phyloP scores from a whole-genome alignment of 2,888 invertebrate genomes.

The Cataglyphis rosenhaueri region DNA sequence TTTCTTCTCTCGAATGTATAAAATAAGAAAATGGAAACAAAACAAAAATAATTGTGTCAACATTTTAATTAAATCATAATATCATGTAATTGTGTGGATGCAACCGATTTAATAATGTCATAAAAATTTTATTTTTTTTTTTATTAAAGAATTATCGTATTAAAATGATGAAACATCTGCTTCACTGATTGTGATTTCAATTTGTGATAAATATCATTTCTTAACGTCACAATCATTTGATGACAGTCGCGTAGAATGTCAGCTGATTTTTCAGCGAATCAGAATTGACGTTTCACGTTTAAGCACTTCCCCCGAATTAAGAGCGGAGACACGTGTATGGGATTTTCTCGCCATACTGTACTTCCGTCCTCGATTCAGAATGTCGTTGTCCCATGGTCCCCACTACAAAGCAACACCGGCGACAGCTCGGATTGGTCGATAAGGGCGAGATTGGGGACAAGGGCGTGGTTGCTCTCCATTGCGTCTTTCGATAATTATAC shows the following conservation, averaged over 20 bases:
- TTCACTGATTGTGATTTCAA: background rate
- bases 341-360: conserved; percentile 65
- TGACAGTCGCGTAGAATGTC: conserved; percentile 16
- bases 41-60: background rate
- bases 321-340: conserved; percentile 57
- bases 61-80: background rate
- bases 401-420: conserved; percentile 75
- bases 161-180: background rate
- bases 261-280: conserved; percentile 32
- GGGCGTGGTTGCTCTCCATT: conserved; percentile 85
- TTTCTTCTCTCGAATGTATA: too few relatives aligned
- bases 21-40: too few relatives aligned
- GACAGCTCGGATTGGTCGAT: conserved; percentile 82
- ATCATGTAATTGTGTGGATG: background rate
- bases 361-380: conserved; percentile 78
- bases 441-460: conserved; percentile 78
- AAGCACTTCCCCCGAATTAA: conserved; percentile 70
- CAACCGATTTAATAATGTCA: background rate
- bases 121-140: background rate
- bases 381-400: conserved; percentile 79
- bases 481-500: conserved; percentile 81
- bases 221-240: background rate
- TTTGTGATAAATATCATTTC: conserved; percentile 14
- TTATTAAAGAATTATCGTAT: background rate
- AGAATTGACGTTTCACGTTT: conserved; percentile 47